Base-by-base conservation (phyloP, 2,888 invertebrate genomes). In the Caenorhabditis doughertyi region DNA sequence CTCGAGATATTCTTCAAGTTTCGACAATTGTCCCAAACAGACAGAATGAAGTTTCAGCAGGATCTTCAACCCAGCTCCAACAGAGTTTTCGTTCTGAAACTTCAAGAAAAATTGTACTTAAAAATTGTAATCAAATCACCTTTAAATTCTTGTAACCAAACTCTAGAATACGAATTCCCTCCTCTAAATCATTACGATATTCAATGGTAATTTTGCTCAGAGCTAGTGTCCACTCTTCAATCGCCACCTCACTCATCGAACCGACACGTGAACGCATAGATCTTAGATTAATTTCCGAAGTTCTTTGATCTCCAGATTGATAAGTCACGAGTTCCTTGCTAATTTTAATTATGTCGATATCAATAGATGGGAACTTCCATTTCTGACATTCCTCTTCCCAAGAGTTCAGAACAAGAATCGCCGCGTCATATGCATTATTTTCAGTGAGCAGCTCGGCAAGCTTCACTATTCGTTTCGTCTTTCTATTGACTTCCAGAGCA, bases 1-100 rank as follows among this genome's bases (percentile, higher is more conserved):
- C 29, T 84, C 83, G 4, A 51, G 49, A 47, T 84, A 77, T 29
- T 79, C 76, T 53, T 84, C 82, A 11, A 82, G 56, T 49, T 79
- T 79, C 11, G 82, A 68, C 2, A 82, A 42, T 25, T 82, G 72
- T 8, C 49, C 68, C 29, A 82, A 32, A 25, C 72, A 77, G 2
- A 79, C 58, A 0, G 53, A 44, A 21, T 82, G 82, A 21, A 73
- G 70, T 39, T 62, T 62, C 11, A 73, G 51, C 9, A 79, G 56
- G 11, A 82, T 29, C 32, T 70, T 73, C 27, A 82, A 32, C 5
- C 73, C 39, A 0, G 56, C 32, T 9, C 79, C 79, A 1, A 55
- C 23, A 0, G 58, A 68, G 8, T 53, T 42, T 9, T 53, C 8
- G 3, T 42, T 62, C 18, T 56, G 44, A 3, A 47, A 18, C 7